Evolutionary conservation across 2,888 invertebrate species (phyloP).

Genomic region (Chloroclystis v-ata): DNA sequence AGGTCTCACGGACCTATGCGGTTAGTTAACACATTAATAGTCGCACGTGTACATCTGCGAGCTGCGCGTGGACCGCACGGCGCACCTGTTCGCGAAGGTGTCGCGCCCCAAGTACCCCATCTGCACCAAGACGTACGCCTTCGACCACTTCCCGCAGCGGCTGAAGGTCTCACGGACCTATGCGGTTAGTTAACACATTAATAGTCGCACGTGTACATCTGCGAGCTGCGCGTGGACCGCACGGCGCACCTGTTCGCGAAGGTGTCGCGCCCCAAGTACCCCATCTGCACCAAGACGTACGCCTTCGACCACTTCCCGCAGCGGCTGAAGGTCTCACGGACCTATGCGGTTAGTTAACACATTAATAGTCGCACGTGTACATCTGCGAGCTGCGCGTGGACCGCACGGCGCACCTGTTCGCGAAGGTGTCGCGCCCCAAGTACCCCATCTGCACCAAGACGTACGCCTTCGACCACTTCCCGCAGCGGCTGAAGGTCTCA

Average conservation of each 20-base stretch:
- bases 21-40: constrained; percentile 75
- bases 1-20: constrained; percentile 93
- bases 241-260: constrained; percentile 94
- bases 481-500: constrained; percentile 87
- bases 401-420: constrained; percentile 93
- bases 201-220: constrained; percentile 94
- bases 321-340: constrained; percentile 89
- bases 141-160: constrained; percentile 90
- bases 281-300: constrained; percentile 94
- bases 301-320: constrained; percentile 94
- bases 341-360: constrained; percentile 85
- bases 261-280: constrained; percentile 88
- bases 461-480: constrained; percentile 95
- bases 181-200: constrained; percentile 79
- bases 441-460: constrained; percentile 93
- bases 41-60: constrained; percentile 98
- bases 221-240: constrained; percentile 97
- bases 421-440: constrained; percentile 88
- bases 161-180: constrained; percentile 93
- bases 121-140: constrained; percentile 96
- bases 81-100: constrained; percentile 93
- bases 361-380: constrained; percentile 88
- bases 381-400: constrained; percentile 98
- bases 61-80: constrained; percentile 94
- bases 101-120: constrained; percentile 89